Conservation (phyloP, 2,888 invertebrate species). For the Eristalis intricaria region DNA sequence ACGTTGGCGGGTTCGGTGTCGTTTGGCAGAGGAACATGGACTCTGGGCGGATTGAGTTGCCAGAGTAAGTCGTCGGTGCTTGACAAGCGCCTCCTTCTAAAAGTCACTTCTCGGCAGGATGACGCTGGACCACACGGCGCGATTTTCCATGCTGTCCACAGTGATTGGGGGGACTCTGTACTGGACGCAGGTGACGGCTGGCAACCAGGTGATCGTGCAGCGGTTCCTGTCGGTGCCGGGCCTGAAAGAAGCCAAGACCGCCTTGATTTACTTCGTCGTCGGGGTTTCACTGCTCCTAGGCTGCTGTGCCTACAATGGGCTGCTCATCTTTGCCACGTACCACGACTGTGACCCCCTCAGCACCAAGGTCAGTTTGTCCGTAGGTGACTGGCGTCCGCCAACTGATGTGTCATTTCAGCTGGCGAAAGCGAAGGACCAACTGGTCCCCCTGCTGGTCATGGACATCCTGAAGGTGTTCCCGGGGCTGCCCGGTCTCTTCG, state of each 20-base stretch:
- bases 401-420: conserved; percentile 81
- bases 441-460: conserved; percentile 93
- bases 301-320: conserved; percentile 87
- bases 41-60: conserved; percentile 87
- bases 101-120: conserved; percentile 83
- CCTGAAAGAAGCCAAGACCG: conserved; percentile 85
- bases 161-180: conserved; percentile 89
- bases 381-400: background rate
- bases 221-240: conserved; percentile 89
- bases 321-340: conserved; percentile 88
- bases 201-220: conserved; percentile 94
- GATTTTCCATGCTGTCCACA: conserved; percentile 90
- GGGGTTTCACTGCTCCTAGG: conserved; percentile 85
- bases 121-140: conserved; percentile 88
- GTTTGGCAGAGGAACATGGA: conserved; percentile 86
- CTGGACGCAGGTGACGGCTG: conserved; percentile 88
- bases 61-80: conserved; percentile 83
- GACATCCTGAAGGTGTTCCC: conserved; percentile 89
- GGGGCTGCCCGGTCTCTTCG: conserved; percentile 92
- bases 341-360: conserved; percentile 90
- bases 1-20: conserved; percentile 86
- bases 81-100: background rate
- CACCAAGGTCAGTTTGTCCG: conserved; percentile 84
- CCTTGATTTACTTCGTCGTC: conserved; percentile 85
- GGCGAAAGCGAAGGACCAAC: conserved; percentile 89